Conservation (phyloP, 2,888 invertebrate genomes). For the Athalia rosae region DNA sequence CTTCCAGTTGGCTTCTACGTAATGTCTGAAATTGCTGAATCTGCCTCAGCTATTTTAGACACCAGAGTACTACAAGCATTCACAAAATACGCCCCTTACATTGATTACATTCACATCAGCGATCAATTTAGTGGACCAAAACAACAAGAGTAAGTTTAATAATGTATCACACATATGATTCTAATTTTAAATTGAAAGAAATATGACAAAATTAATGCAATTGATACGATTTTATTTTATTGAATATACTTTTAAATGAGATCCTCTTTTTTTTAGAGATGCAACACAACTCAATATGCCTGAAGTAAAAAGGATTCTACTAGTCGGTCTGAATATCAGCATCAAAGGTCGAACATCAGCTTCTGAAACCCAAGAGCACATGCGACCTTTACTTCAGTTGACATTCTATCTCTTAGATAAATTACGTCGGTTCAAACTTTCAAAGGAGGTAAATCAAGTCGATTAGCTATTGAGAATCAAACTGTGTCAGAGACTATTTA, state of each 20-base stretch:
- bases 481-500: not conserved
- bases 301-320: constrained; percentile 86
- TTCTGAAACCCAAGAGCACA: constrained; percentile 82
- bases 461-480: not conserved
- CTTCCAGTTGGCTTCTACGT: constrained; percentile 84
- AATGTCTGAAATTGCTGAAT: constrained; percentile 94
- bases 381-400: constrained; percentile 88
- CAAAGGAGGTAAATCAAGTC: constrained; percentile 84
- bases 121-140: constrained; percentile 96
- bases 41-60: constrained; percentile 89
- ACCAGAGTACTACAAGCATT: constrained; percentile 85
- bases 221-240: constrained; percentile 1
- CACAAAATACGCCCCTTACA: constrained; percentile 85
- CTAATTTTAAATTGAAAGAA: constrained; percentile 3
- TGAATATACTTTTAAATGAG: constrained; percentile 10
- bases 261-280: constrained; percentile 74
- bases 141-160: constrained; percentile 86
- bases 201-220: not conserved
- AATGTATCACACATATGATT: not conserved
- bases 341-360: constrained; percentile 80
- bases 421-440: constrained; percentile 88
- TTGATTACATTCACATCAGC: constrained; percentile 98
- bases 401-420: constrained; percentile 96
- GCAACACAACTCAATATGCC: constrained; percentile 82
- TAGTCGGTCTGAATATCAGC: constrained; percentile 87